A percentile compares a stretch with the other conserved stretches of the same genome.
Conservation (phyloP, 2,888 invertebrate genomes). For the Rhimphoctona megacephalus region DNA sequence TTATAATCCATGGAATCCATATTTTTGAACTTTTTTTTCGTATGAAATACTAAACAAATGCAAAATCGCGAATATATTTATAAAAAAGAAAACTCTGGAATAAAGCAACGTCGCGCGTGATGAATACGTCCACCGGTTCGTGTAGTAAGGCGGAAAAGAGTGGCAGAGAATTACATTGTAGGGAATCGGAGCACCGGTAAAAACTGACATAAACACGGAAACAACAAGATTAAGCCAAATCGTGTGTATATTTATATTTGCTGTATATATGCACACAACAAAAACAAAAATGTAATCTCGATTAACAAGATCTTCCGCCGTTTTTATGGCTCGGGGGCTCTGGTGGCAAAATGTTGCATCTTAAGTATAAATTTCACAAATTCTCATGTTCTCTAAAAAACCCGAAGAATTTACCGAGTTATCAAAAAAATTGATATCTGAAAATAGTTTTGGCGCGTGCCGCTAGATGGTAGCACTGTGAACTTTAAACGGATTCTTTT, state of each 20-base stretch:
- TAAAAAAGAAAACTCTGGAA: background rate
- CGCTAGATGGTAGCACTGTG: constrained; percentile 51
- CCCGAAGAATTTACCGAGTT: background rate
- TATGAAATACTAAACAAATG: background rate
- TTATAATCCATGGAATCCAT: constrained; percentile 84
- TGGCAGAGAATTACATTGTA: constrained; percentile 4
- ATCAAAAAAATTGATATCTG: background rate
- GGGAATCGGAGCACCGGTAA: constrained; percentile 9
- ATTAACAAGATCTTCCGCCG: constrained; percentile 4
- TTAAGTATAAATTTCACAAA: too few species aligned
- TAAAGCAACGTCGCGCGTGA: background rate
- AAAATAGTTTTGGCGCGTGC: background rate
- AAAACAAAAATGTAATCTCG: background rate
- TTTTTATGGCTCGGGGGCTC: background rate
- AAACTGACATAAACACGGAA: background rate
- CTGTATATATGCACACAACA: background rate
- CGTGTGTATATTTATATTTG: background rate
- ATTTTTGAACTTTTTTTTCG: constrained; percentile 18
- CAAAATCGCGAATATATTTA: too few species aligned
- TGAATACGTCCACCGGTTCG: background rate
- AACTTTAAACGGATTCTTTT: constrained; percentile 17
- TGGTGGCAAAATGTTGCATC: constrained; percentile 4
- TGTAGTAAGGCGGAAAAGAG: background rate
- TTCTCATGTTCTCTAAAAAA: background rate
- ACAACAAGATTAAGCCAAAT: constrained; percentile 8